These are phyloP conservation scores for Gerris lacustris DNA, from an alignment of 2,888 invertebrate genomes.

Conservation along the genomic window DNA sequence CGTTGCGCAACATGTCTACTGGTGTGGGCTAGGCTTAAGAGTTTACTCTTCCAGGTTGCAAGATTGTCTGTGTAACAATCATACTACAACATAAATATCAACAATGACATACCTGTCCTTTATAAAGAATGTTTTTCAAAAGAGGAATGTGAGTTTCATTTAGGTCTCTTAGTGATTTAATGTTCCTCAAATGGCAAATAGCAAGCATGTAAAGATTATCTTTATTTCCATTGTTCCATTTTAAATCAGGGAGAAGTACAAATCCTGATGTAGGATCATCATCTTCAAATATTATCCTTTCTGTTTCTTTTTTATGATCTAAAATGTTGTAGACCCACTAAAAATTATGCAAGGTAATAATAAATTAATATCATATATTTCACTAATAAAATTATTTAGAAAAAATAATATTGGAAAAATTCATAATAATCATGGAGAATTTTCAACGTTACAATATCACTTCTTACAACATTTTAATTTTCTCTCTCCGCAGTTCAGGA, in stretches of 20 bases:
- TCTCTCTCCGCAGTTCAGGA: too few relatives aligned
- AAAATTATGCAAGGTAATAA: conserved; percentile 35
- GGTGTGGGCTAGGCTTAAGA: too few relatives aligned
- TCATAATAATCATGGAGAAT: too few relatives aligned
- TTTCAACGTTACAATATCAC: too few relatives aligned
- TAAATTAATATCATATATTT: neutral
- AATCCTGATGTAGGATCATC: conserved; percentile 67
- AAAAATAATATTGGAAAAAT: conserved; percentile 11
- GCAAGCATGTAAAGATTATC: conserved; percentile 78
- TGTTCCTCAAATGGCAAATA: conserved; percentile 55
- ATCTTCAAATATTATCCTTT: conserved; percentile 76
- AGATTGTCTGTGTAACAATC: too few relatives aligned
- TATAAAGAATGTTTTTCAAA: conserved; percentile 63
- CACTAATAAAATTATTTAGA: conserved; percentile 4
- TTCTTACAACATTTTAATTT: too few relatives aligned
- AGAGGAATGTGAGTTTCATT: conserved; percentile 63
- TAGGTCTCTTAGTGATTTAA: conserved; percentile 78
- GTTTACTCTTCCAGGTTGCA: too few relatives aligned
- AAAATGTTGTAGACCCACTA: conserved; percentile 97
- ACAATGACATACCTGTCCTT: conserved; percentile 50
- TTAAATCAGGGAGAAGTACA: conserved; percentile 81
- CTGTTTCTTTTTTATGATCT: conserved; percentile 77
- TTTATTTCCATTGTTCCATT: conserved; percentile 74
- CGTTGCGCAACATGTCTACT: too few relatives aligned
- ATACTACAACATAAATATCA: too few relatives aligned